These are phyloP conservation scores for Brachionus rubens DNA, from an alignment of 1,140 invertebrate genomes.

Conservation along the genomic window DNA sequence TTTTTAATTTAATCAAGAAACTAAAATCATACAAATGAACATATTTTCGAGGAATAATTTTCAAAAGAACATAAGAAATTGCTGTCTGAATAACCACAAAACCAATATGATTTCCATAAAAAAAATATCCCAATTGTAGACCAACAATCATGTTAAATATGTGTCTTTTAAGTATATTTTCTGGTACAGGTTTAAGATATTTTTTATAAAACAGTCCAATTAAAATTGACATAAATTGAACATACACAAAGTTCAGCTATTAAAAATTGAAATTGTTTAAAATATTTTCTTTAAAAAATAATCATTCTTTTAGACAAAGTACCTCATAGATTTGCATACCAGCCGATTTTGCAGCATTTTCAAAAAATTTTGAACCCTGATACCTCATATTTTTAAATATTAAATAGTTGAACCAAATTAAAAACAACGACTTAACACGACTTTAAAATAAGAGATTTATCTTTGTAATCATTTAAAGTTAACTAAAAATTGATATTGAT, in stretches of 20 bases:
- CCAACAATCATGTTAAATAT: slow-evolving; percentile 23
- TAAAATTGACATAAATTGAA: neutral
- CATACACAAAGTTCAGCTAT: slow-evolving; percentile 32
- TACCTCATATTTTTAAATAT: too few species aligned
- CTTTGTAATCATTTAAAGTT: too few species aligned
- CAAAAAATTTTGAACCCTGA: neutral
- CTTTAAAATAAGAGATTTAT: too few species aligned
- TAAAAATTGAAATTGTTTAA: neutral
- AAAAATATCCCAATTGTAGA: slow-evolving; percentile 9
- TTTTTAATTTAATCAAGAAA: neutral
- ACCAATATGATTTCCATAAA: neutral
- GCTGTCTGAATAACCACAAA: neutral
- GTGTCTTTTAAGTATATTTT: neutral
- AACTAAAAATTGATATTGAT: too few species aligned
- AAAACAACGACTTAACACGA: too few species aligned
- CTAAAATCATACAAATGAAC: neutral
- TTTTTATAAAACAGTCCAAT: neutral
- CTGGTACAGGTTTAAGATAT: neutral
- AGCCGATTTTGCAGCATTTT: neutral
- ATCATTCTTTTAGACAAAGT: neutral
- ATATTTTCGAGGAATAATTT: neutral
- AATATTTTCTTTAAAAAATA: neutral
- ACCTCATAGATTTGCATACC: neutral
- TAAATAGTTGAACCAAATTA: too few species aligned
- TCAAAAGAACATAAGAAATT: neutral